Conservation (phyloP, 2,888 invertebrate species). For the Xestia rhomboidea region DNA sequence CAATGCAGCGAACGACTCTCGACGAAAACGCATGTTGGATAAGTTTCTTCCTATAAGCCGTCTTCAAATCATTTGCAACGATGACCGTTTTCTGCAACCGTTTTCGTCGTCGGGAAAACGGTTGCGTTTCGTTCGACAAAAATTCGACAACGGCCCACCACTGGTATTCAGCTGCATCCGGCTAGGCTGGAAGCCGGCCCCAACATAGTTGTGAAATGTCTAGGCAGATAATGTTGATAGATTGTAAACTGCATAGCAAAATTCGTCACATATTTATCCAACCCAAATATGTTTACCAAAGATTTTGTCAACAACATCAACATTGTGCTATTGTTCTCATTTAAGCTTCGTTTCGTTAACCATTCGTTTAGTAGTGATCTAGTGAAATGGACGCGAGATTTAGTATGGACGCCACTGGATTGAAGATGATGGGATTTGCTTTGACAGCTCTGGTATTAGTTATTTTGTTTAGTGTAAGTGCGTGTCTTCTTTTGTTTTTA, state of each 20-base stretch:
- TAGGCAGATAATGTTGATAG: background rate
- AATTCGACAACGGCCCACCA: too few relatives aligned
- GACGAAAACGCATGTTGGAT: too few relatives aligned
- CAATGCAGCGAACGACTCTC: too few relatives aligned
- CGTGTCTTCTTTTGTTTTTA: conserved; percentile 1
- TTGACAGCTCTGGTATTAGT: conserved; percentile 73
- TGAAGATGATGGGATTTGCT: conserved; percentile 74
- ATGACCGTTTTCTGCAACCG: too few relatives aligned
- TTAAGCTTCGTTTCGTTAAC: background rate
- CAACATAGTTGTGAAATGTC: background rate
- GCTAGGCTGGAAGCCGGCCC: background rate
- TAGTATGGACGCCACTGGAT: conserved; percentile 62
- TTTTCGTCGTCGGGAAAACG: too few relatives aligned
- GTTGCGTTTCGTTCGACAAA: too few relatives aligned
- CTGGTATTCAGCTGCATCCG: background rate
- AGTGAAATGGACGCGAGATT: conserved; percentile 73
- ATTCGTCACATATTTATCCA: conserved; percentile 31
- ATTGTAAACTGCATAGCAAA: background rate
- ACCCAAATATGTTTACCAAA: conserved; percentile 41
- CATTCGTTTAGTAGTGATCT: conserved; percentile 54
- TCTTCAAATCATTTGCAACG: too few relatives aligned
- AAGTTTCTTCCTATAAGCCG: too few relatives aligned
- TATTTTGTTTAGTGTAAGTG: conserved; percentile 52
- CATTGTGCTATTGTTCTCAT: conserved; percentile 49
- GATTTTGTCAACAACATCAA: conserved; percentile 38